A percentile compares a stretch with the other conserved stretches of the same genome.
Evolutionary conservation across 1,140 invertebrate genomes (phyloP).

Genomic region (Rhizoglyphus robini): DNA sequence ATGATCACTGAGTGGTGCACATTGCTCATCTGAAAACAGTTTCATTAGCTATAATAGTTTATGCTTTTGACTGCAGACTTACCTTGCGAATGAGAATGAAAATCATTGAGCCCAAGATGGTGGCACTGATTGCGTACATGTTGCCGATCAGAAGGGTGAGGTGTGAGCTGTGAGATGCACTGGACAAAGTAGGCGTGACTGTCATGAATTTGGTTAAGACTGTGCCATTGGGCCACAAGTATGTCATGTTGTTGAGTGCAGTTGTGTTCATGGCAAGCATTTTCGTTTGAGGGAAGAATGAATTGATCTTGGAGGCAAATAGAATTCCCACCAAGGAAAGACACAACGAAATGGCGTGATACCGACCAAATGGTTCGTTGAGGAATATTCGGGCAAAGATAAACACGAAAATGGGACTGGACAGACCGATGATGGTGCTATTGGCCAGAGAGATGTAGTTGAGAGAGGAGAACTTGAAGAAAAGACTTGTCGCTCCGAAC

Average conservation of each 20-base stretch:
- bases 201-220: too few relatives aligned
- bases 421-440: constrained; percentile 46
- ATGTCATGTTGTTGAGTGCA: too few relatives aligned
- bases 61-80: neutral
- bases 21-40: constrained; percentile 41
- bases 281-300: constrained; percentile 26
- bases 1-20: constrained; percentile 77
- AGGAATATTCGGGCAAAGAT: constrained; percentile 41
- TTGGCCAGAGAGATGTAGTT: constrained; percentile 43
- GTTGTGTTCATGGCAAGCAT: too few relatives aligned
- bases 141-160: constrained; percentile 59
- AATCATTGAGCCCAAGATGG: constrained; percentile 71
- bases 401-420: constrained; percentile 43
- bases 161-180: too few relatives aligned
- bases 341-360: constrained; percentile 39
- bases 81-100: constrained; percentile 68
- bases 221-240: too few relatives aligned
- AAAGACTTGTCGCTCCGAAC: constrained; percentile 27
- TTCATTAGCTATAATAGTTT: neutral
- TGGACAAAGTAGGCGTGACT: too few relatives aligned
- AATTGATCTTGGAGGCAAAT: constrained; percentile 42
- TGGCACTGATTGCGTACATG: constrained; percentile 65
- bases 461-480: constrained; percentile 48
- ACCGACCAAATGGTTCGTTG: constrained; percentile 42
- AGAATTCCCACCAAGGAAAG: constrained; percentile 39